Percentiles rank a stretch among this genome's conserved stretches.
Conservation (phyloP, 2,888 invertebrate species). For the Spatulosminthurus flaviceps region DNA sequence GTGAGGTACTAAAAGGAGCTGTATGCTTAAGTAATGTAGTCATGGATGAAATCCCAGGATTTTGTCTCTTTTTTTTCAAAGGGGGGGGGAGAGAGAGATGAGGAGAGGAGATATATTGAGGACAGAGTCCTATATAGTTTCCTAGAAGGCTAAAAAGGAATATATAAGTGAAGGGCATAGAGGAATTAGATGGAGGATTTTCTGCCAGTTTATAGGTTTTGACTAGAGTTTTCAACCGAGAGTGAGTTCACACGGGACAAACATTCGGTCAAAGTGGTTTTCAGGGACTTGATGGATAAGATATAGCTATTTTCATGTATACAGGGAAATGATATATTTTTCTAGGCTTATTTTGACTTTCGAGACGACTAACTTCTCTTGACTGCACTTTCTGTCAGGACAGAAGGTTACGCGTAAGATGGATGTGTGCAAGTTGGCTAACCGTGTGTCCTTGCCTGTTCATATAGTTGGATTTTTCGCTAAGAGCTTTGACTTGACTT, state of each 20-base stretch:
- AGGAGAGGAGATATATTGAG: too few species aligned
- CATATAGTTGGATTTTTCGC: neutral
- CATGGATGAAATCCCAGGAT: too few species aligned
- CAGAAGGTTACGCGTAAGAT: constrained; percentile 9
- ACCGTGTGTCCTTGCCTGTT: neutral
- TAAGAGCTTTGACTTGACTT: neutral
- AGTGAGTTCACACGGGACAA: neutral
- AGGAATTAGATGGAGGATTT: constrained; percentile 13
- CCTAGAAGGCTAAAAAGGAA: too few species aligned
- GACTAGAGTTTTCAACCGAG: neutral
- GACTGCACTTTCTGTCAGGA: constrained; percentile 13
- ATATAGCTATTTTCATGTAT: neutral
- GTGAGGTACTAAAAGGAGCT: too few species aligned
- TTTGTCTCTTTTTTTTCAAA: neutral
- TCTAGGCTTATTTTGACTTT: neutral
- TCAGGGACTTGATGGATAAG: constrained; percentile 8
- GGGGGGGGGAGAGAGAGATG: constrained; percentile 30
- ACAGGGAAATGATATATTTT: neutral
- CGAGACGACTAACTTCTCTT: neutral
- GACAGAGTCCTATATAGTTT: too few species aligned
- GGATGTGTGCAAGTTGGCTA: constrained; percentile 20
- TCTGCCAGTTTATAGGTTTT: neutral
- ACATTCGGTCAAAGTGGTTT: constrained; percentile 26
- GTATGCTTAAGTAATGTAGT: too few species aligned
- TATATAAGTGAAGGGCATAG: too few species aligned